Base-by-base conservation (phyloP, 2,113 vertebrate genomes). In the Garra rufa region DNA sequence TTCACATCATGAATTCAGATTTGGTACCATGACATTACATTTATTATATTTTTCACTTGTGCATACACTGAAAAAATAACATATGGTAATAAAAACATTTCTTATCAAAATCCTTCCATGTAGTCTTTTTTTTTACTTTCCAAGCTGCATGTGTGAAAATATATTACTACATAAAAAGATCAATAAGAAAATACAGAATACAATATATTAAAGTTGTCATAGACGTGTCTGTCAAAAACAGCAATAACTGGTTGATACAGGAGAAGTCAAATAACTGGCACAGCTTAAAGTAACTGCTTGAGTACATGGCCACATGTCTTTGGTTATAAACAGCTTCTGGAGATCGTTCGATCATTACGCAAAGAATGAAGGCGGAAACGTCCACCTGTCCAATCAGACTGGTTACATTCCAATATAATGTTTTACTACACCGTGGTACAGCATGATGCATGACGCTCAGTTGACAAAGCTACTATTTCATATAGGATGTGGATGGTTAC, bases 111-210 rank as follows among this genome's bases (percentile, higher is more conserved):
- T 93, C 84, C 84, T 90, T 92, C 76, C 83, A 34, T 87, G 86
- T 86, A 71, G 89, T 89, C 82, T 92, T 88, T 50, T 69, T 93
- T 89, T 61, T 74, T 0, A 67, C 76, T 86, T 90, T 92, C 89
- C 83, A 59, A 59, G 93, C 92, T 94, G 94, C 92, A 90, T 93
- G 91, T 94, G 92, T 86, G 87, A 93, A 94, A 94, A 95, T 95
- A 95, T 95, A 95, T 95, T 95, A 95, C 93, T 94, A 94, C 92
- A 93, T 91, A 92, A 82, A 92, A 91, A 92, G 89, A 89, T 88
- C 86, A 86, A 92, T 87, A 88, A 89, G 86, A 86, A 85, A 88
- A 87, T 90, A 88, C 81, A 91, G 82, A 91, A 81, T 88, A 93
- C 87, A 93, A 94, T 95, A 95, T 94, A 95, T 95, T 94, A 95